Base-by-base conservation (phyloP, 2,113 vertebrate species). In the Embiotoca jacksoni region DNA sequence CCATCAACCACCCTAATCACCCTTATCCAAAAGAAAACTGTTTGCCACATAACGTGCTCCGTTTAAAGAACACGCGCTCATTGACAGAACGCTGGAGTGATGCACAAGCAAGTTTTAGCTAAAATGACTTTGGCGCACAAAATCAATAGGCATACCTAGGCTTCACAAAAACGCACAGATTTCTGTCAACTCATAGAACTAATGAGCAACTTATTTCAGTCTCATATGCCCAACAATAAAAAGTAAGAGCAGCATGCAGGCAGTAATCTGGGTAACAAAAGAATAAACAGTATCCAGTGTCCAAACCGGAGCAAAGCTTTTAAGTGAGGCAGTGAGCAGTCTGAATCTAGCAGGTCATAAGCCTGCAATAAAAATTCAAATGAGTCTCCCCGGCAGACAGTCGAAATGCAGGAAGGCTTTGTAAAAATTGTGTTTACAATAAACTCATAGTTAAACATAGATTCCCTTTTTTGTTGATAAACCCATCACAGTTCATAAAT, bases 1-100 rank as follows among this genome's bases (percentile, higher is more conserved):
- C 82, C 87, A 89, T 89, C 89, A 90, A 89, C 88, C 75, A 86
- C 82, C 80, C 78, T 90, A 89, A 90, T 91, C 88, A 83, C 83
- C 84, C 81, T 63, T 76, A 86, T 82, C 82, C 80, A 83, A 89
- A 85, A 78, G 73, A 89, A 84, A 90, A 84, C 66, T 52, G 54
- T 78, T 85, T 76, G 83, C 87, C 65, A 73, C 85, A 84, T 83
- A 75, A 61, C 67, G 9, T 36, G 64, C 54, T 74, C 72, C 83
- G 62, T 80, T 88, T 83, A 88, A 88, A 88, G 76, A 80, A 79
- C 88, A 78, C 69, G 72, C 72, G 59, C 64, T 63, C 81, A 81
- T 41, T 83, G 88, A 87, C 68, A 84, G 75, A 82, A 86, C 15
- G 52, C 49, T 23, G 49, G 70, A 80, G 37, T 49, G 57, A 84